Evolutionary conservation across 2,113 vertebrate genomes (phyloP).

Genomic region (Zosterops japonicus): DNA sequence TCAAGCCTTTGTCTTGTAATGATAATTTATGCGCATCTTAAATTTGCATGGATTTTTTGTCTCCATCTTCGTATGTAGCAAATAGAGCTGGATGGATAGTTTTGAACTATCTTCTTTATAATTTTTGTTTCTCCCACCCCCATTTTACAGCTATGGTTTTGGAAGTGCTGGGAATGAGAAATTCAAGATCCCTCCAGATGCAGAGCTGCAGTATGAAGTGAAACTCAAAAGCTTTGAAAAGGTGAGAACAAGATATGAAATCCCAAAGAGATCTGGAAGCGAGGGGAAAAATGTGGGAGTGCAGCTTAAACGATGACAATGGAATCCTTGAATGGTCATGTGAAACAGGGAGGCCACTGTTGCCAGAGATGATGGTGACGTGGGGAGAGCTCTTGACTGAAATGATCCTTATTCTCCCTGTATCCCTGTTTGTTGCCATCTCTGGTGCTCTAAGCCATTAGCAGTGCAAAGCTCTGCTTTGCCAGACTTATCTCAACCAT

Average conservation of each 20-base stretch:
- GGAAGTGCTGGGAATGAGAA: constrained; percentile 82
- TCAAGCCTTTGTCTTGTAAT: not conserved
- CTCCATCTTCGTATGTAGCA: not conserved
- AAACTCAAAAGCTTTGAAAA: constrained; percentile 92
- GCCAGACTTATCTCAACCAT: not conserved
- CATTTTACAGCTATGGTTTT: constrained; percentile 85
- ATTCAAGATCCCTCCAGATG: constrained; percentile 86
- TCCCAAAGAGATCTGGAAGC: not conserved
- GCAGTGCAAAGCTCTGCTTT: not conserved
- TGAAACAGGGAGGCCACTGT: not conserved
- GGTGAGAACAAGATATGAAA: constrained; percentile 67
- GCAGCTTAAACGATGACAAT: not conserved
- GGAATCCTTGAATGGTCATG: not conserved
- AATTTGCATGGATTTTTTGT: not conserved
- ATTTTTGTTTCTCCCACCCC: not conserved
- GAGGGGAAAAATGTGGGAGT: not conserved
- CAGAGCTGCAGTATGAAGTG: constrained; percentile 87
- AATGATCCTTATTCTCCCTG: not conserved
- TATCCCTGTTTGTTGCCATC: not conserved
- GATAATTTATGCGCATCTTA: not conserved
- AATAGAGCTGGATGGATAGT: not conserved
- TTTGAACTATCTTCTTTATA: not conserved
- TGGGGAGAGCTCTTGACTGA: not conserved
- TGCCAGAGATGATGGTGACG: not conserved
- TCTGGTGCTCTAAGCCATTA: not conserved